phyloP scores from a whole-genome alignment of 2,113 vertebrate species.

The Eudyptes chrysolophus region DNA sequence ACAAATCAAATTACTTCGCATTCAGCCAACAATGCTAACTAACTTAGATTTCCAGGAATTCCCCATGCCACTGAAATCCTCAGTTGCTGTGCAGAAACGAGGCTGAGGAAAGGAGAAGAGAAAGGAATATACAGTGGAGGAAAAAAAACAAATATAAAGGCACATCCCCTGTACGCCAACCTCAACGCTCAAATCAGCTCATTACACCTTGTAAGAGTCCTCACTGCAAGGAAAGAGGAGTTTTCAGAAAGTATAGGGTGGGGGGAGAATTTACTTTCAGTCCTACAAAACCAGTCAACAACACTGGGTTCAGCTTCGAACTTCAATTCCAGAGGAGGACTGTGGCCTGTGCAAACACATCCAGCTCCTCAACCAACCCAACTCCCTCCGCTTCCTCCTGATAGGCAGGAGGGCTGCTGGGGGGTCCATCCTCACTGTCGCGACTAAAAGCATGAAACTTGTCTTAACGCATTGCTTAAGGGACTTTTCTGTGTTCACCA shows the following conservation, averaged over 20 bases:
- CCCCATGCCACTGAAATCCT: background rate
- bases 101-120: background rate
- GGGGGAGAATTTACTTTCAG: background rate
- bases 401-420: background rate
- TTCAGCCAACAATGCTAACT: background rate
- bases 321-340: fast-evolving
- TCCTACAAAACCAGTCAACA: background rate
- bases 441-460: fast-evolving
- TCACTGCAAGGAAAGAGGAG: background rate
- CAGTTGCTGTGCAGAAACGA: background rate
- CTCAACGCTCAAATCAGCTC: background rate
- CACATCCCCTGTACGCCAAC: background rate
- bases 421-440: fast-evolving
- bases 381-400: background rate
- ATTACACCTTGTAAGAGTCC: background rate
- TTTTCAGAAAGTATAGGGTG: fast-evolving
- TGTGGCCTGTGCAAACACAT: fast-evolving
- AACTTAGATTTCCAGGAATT: slow-evolving; percentile 20
- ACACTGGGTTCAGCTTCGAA: fast-evolving
- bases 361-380: background rate
- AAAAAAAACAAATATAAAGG: background rate
- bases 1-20: slow-evolving; percentile 17
- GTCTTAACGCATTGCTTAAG: background rate
- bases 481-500: background rate
- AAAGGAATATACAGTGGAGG: background rate